A percentile compares a stretch with the other conserved stretches of the same genome.
These are phyloP conservation scores for Morphnarchus princeps DNA, from an alignment of 2,113 vertebrate species.

Conservation along the genomic window DNA sequence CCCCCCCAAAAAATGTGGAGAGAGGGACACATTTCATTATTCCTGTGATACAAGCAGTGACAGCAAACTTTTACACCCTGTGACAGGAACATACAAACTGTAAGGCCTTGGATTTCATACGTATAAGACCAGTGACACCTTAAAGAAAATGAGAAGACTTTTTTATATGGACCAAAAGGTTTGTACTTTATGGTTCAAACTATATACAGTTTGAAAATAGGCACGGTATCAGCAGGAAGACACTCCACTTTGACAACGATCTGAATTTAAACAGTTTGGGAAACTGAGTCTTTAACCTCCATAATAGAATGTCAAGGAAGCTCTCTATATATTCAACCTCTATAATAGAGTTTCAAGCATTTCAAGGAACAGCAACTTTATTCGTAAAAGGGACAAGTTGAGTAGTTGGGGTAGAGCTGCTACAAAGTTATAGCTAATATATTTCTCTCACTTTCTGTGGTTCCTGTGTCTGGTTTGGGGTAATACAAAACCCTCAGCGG, in stretches of 20 bases:
- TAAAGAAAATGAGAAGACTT: neutral
- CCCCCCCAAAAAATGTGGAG: neutral
- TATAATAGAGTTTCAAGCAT: neutral
- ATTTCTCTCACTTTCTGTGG: neutral
- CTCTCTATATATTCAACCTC: neutral
- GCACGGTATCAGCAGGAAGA: neutral
- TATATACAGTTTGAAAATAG: neutral
- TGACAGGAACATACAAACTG: neutral
- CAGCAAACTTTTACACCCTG: neutral
- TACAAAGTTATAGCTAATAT: neutral
- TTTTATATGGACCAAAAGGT: neutral
- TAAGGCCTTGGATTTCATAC: neutral
- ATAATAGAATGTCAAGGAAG: neutral
- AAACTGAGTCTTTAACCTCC: neutral
- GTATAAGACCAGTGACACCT: neutral
- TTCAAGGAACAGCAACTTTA: neutral
- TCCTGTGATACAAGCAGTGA: neutral
- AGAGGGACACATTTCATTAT: neutral
- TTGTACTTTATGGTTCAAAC: neutral
- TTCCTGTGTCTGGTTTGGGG: neutral
- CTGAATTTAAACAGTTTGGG: neutral
- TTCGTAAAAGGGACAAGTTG: neutral
- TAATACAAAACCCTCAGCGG: neutral
- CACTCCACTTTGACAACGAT: fast-evolving
- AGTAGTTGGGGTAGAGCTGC: neutral